Evolutionary conservation across 2,113 vertebrate species (phyloP).

Genomic region (Arenaria interpres): DNA sequence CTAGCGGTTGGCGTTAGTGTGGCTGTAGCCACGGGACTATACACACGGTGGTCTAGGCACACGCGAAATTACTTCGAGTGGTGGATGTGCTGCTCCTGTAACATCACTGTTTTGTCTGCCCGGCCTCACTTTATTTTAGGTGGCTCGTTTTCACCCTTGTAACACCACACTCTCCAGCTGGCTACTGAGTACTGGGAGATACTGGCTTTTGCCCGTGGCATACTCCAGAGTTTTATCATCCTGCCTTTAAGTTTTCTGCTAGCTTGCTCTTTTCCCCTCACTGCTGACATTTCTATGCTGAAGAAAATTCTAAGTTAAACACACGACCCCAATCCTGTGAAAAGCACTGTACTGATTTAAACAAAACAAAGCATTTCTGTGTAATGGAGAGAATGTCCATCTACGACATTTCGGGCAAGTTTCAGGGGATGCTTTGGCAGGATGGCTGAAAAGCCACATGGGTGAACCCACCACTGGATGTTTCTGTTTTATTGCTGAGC

Average conservation of each 20-base stretch:
- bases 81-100: neutral
- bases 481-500: neutral
- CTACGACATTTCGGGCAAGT: neutral
- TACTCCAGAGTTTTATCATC: neutral
- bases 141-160: neutral
- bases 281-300: neutral
- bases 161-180: neutral
- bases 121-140: neutral
- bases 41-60: accelerated
- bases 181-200: neutral
- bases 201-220: neutral
- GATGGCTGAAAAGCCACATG: neutral
- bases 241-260: neutral
- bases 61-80: neutral
- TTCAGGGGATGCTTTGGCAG: neutral
- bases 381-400: neutral
- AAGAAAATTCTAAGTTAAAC: neutral
- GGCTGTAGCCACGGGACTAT: neutral
- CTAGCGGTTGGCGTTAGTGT: neutral
- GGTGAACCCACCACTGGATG: neutral
- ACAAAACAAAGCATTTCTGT: neutral
- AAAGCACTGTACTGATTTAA: accelerated
- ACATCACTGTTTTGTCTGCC: neutral
- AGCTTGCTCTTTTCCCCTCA: neutral
- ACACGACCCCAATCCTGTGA: neutral